Conservation (phyloP, 2,797 vertebrate genomes). For the Sardinella longiceps region DNA sequence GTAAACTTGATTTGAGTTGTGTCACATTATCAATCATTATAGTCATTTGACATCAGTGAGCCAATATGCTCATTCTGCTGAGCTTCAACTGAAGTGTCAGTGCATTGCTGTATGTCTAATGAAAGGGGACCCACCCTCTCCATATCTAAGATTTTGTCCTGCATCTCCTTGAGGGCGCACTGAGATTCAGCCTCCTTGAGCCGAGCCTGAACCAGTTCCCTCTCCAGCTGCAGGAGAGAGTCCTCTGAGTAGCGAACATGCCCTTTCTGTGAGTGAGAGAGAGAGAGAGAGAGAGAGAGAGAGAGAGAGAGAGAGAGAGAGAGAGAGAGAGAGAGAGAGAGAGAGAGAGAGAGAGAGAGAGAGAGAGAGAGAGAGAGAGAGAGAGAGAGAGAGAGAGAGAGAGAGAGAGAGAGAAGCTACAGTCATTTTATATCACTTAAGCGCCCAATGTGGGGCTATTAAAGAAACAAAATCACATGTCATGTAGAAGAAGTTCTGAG, state of each 20-base stretch:
- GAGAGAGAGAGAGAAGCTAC: neutral
- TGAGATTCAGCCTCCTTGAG: conserved; percentile 96
- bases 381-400: neutral
- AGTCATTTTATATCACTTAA: neutral
- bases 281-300: conserved; percentile 17
- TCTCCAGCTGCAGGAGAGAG: conserved; percentile 92
- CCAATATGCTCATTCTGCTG: neutral
- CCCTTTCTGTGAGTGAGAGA: conserved; percentile 81
- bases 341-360: conserved; percentile 60
- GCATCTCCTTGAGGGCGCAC: conserved; percentile 97
- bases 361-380: neutral
- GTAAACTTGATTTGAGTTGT: too few relatives aligned
- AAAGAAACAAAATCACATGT: neutral
- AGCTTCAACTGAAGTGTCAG: neutral
- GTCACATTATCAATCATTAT: too few relatives aligned
- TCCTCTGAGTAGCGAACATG: conserved; percentile 90
- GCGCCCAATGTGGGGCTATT: neutral
- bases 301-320: neutral
- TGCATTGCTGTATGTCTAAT: neutral
- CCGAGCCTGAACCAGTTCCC: conserved; percentile 92
- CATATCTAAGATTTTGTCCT: conserved; percentile 96
- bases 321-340: neutral
- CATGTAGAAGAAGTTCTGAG: neutral
- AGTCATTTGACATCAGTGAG: neutral
- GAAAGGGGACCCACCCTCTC: conserved; percentile 81